phyloP scores from a whole-genome alignment of 1,140 invertebrate species.

The Drosophila melanica region DNA sequence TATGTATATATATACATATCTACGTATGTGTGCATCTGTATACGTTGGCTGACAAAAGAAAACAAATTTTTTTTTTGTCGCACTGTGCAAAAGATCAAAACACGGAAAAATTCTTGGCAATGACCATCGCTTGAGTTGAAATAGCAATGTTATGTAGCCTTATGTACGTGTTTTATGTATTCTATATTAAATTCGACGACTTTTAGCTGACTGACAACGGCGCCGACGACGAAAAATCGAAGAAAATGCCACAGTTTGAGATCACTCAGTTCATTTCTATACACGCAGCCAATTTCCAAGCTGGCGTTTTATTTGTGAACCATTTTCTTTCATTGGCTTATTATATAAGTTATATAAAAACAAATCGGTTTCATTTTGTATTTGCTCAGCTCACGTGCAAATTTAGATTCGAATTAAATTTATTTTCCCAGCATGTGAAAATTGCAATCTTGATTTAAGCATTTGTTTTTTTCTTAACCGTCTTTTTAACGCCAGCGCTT shows the following conservation, averaged over 20 bases:
- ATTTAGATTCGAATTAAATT: background rate
- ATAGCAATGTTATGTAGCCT: constrained; percentile 72
- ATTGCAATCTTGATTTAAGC: too few relatives aligned
- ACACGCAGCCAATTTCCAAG: background rate
- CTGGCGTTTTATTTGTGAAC: too few relatives aligned
- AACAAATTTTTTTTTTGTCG: constrained; percentile 61
- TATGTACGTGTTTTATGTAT: constrained; percentile 20
- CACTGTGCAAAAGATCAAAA: constrained; percentile 73
- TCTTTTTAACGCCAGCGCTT: background rate
- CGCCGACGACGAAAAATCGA: constrained; percentile 54
- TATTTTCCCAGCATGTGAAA: background rate
- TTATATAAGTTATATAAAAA: too few relatives aligned
- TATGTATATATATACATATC: constrained; percentile 8
- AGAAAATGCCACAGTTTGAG: constrained; percentile 8
- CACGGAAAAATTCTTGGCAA: constrained; percentile 83
- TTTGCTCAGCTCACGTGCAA: background rate
- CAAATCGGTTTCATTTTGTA: too few relatives aligned
- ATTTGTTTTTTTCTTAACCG: background rate
- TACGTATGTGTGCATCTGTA: constrained; percentile 12
- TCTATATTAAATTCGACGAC: constrained; percentile 43
- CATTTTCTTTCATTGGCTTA: too few relatives aligned
- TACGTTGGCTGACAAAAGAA: constrained; percentile 52
- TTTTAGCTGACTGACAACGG: constrained; percentile 69
- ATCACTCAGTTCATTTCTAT: background rate
- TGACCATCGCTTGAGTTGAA: constrained; percentile 75